phyloP scores from a whole-genome alignment of 2,113 vertebrate species.

The Triplophysa tibetana region DNA sequence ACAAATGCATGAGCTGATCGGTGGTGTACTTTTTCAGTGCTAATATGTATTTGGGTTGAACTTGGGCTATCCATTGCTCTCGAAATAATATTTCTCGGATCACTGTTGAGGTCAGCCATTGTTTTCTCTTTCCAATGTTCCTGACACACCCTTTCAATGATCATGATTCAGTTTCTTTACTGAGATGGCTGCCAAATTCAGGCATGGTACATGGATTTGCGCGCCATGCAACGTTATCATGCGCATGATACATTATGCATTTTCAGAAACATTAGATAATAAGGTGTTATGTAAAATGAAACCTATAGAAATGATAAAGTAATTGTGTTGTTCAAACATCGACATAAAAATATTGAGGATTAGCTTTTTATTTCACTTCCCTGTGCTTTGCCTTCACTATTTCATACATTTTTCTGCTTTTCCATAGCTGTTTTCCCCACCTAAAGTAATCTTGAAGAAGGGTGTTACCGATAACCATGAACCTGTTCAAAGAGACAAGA shows the following conservation, averaged over 20 bases:
- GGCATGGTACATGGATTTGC: neutral
- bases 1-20: slow-evolving; percentile 6
- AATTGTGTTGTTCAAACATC: too few species aligned
- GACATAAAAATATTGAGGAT: too few species aligned
- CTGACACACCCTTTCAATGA: slow-evolving; percentile 5
- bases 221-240: too few species aligned
- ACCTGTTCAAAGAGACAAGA: neutral
- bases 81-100: slow-evolving; percentile 6
- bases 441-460: neutral
- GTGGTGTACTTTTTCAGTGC: neutral
- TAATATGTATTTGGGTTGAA: slow-evolving; percentile 10
- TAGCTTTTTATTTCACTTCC: too few species aligned
- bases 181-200: neutral
- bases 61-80: neutral
- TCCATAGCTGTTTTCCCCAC: too few species aligned
- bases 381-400: too few species aligned
- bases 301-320: too few species aligned
- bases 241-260: too few species aligned
- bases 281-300: too few species aligned
- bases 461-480: neutral
- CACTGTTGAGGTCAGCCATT: neutral
- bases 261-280: too few species aligned
- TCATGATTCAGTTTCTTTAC: neutral
- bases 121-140: neutral
- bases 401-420: too few species aligned